phyloP scores from a whole-genome alignment of 2,113 vertebrate species.

The Alexandromys fortis region DNA sequence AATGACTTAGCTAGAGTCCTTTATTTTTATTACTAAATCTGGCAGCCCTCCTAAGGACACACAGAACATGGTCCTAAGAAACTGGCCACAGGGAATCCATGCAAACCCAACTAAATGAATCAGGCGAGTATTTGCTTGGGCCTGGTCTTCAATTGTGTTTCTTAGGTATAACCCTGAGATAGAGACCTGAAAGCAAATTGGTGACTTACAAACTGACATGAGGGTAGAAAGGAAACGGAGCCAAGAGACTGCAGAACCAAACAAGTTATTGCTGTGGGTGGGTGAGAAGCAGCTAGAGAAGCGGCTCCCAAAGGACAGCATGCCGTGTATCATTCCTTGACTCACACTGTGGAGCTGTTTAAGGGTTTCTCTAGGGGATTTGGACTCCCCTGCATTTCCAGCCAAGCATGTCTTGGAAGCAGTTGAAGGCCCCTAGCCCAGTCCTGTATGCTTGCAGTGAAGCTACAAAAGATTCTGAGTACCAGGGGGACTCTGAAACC shows the following conservation, averaged over 20 bases:
- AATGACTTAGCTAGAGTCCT: not conserved
- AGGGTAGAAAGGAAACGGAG: slow-evolving; percentile 35
- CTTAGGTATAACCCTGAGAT: not conserved
- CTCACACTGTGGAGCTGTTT: not conserved
- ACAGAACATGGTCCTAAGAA: slow-evolving; percentile 15
- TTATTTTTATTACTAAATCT: slow-evolving; percentile 35
- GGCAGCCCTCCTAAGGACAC: not conserved
- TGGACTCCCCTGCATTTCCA: slow-evolving; percentile 16
- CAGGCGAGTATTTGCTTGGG: not conserved
- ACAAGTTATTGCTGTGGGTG: not conserved
- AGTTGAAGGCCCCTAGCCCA: slow-evolving; percentile 33
- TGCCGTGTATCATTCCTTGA: not conserved
- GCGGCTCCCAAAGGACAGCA: not conserved
- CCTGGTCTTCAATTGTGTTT: not conserved
- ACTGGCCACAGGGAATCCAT: not conserved
- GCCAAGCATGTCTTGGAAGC: slow-evolving; percentile 28
- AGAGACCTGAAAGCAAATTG: slow-evolving; percentile 13
- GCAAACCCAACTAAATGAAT: not conserved
- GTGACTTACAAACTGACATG: not conserved
- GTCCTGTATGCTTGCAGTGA: not conserved
- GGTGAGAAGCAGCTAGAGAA: not conserved
- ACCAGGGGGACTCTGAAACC: slow-evolving; percentile 16
- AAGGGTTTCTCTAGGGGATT: not conserved
- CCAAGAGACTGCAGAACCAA: not conserved
- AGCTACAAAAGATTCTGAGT: not conserved